phyloP scores from a whole-genome alignment of 2,113 vertebrate species.

The Choloepus hoffmanni region DNA sequence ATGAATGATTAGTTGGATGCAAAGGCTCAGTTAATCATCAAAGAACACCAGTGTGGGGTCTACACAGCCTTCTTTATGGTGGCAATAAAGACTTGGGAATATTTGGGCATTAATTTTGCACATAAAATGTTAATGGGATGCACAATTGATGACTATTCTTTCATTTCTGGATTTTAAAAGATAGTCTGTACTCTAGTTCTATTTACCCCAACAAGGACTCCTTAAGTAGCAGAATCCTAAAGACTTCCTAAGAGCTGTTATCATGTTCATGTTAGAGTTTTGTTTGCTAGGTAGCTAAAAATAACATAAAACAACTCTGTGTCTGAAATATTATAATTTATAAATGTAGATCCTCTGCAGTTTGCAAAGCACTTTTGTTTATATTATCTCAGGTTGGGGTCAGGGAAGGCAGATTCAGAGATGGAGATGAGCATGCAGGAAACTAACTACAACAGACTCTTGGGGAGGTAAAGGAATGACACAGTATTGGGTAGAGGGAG shows the following conservation, averaged over 20 bases:
- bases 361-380: background rate
- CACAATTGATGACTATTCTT: slow-evolving; percentile 53
- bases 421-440: background rate
- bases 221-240: background rate
- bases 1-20: slow-evolving; percentile 43
- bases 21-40: slow-evolving; percentile 44
- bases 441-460: fast-evolving
- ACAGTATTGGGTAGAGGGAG: fast-evolving
- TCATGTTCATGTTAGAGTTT: background rate
- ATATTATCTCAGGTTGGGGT: background rate
- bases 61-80: slow-evolving; percentile 34
- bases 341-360: background rate
- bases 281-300: background rate
- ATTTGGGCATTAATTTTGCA: slow-evolving; percentile 57
- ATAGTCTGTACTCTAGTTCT: background rate
- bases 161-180: slow-evolving; percentile 59
- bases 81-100: slow-evolving; percentile 52
- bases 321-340: background rate
- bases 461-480: background rate
- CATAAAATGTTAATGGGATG: slow-evolving; percentile 69
- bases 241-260: background rate
- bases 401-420: background rate
- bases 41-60: background rate
- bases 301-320: background rate
- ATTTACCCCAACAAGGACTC: background rate